Evolutionary conservation across 1,140 invertebrate species (phyloP), one percentile per base, ranked within the genome.

Genomic region (Formica exsecta): DNA sequence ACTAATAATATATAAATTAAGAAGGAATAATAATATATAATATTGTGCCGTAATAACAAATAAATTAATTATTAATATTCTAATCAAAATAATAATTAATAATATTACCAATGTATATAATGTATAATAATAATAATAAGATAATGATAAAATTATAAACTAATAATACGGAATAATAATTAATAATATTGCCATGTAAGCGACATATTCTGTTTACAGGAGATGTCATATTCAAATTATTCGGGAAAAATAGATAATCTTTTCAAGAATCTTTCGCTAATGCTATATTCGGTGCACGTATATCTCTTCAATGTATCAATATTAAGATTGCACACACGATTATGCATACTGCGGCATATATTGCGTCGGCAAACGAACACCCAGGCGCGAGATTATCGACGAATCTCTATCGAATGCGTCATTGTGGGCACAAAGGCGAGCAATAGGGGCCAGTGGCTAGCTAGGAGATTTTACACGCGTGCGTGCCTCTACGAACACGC

Each of bases 321-420:
- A 13, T 4, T 25, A 51, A 51, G 32, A 74, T 74, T 32, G 70
- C 7, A 36, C 29, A 29, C 25, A 29, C 29, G 29, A 11, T 73
- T 74, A 29, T 51, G n/a, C 51, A 8, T 51, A 51, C 13, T 16
- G 66, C 66, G 68, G 41, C 41, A 22, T 19, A 9, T 51, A n/a
- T 48, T 29, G 70, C 70, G 44, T 32, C 44, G 22, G 44, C 68
- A 32, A 71, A 32, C 25, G 44, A 29, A 51, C 19, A 32, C 48
- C 48, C 48, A 57, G 44, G 19, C 70, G 6, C 71, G 32, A 74
- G 32, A 32, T 32, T 59, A 51, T 57, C 51, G 71, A 59, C 36
- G 65, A 77, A 64, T 77, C 75, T 77, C 61, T 41, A 74, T 83
- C 29, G 80, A 59, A 74, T 83, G 70, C 79, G 79, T 80, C 77